These are phyloP conservation scores for Tetragonisca angustula DNA, from an alignment of 2,888 invertebrate genomes.

Conservation along the genomic window DNA sequence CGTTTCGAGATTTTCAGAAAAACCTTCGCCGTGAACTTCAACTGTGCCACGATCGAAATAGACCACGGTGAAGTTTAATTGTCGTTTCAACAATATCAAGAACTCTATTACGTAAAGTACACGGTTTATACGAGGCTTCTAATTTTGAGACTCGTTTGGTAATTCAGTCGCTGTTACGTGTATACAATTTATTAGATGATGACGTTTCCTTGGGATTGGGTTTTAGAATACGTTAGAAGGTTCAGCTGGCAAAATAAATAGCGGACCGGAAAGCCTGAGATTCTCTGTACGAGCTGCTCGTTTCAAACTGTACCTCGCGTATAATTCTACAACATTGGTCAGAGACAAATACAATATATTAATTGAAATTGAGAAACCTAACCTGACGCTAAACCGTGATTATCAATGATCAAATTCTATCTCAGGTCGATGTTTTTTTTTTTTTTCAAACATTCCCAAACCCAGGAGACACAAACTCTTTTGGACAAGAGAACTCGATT, in stretches of 20 bases:
- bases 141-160: slow-evolving; percentile 9
- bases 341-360: not conserved
- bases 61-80: not conserved
- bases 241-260: not conserved
- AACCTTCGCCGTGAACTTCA: slow-evolving; percentile 8
- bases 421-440: not conserved
- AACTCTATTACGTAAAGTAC: slow-evolving; percentile 8
- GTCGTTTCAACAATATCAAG: slow-evolving; percentile 16
- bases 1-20: not conserved
- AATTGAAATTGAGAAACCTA: not conserved
- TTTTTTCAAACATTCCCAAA: no score
- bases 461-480: no score
- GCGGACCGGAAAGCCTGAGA: no score
- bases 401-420: not conserved
- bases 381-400: not conserved
- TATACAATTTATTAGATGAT: not conserved
- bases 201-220: not conserved
- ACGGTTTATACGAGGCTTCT: slow-evolving; percentile 7
- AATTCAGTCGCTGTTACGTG: not conserved
- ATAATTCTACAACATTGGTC: not conserved
- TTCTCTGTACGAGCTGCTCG: not conserved
- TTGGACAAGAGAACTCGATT: no score
- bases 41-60: not conserved
- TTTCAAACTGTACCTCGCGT: not conserved
- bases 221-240: not conserved